Evolutionary conservation across 2,888 invertebrate species (phyloP).

Genomic region (Leptinotarsa haldemani): DNA sequence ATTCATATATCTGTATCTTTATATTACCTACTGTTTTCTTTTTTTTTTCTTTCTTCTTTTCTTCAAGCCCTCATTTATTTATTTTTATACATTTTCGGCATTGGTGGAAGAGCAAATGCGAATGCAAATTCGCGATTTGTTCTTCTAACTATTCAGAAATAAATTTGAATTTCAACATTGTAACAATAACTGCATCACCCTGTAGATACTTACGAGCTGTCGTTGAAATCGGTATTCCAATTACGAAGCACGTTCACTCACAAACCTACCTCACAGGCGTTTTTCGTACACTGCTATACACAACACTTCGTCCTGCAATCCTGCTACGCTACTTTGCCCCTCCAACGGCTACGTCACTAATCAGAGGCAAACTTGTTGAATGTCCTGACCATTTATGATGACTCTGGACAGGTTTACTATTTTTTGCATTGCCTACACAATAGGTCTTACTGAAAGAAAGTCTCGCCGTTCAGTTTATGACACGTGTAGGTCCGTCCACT

Average conservation of each 20-base stretch:
- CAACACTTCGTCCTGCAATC: slow-evolving; percentile 23
- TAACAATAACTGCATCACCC: not conserved
- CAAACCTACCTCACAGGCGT: slow-evolving; percentile 16
- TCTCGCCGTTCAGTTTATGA: not conserved
- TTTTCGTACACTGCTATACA: slow-evolving; percentile 20
- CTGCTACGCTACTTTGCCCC: slow-evolving; percentile 14
- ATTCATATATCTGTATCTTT: no score
- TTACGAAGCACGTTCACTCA: slow-evolving; percentile 1
- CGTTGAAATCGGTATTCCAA: slow-evolving; percentile 11
- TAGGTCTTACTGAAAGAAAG: slow-evolving; percentile 8
- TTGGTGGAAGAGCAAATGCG: no score
- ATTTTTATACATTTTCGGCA: no score
- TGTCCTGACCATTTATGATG: slow-evolving; percentile 39
- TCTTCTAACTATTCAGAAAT: no score
- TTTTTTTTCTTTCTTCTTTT: no score
- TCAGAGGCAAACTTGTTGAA: slow-evolving; percentile 43
- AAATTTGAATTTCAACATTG: no score
- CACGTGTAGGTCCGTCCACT: slow-evolving; percentile 9
- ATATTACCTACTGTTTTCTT: no score
- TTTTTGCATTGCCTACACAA: slow-evolving; percentile 25
- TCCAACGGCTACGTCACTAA: slow-evolving; percentile 17
- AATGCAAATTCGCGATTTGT: no score
- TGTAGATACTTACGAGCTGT: slow-evolving; percentile 8
- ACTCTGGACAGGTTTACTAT: slow-evolving; percentile 24
- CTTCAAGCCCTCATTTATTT: no score